These are phyloP conservation scores for Nephrotoma appendiculata DNA, from an alignment of 2,888 invertebrate genomes.

Conservation along the genomic window DNA sequence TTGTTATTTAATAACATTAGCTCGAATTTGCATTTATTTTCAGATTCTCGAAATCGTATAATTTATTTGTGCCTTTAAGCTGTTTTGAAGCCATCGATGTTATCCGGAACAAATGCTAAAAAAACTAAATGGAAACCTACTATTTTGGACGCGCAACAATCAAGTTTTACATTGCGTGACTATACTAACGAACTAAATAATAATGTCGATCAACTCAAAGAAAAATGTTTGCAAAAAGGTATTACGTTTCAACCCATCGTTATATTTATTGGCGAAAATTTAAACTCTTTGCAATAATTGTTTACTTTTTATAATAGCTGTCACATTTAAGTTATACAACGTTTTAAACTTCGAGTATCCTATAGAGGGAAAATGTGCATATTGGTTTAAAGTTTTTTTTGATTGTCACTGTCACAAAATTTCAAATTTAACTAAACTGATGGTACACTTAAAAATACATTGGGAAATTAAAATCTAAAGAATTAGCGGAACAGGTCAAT, in stretches of 20 bases:
- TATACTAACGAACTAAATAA: background rate
- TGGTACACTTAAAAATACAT: background rate
- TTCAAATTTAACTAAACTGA: background rate
- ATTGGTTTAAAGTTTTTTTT: background rate
- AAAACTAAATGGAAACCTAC: too few relatives aligned
- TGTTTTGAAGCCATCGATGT: too few relatives aligned
- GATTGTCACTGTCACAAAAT: background rate
- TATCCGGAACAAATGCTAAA: too few relatives aligned
- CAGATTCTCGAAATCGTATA: too few relatives aligned
- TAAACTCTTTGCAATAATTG: background rate
- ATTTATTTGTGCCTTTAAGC: too few relatives aligned
- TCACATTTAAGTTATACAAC: background rate
- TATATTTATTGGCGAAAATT: background rate
- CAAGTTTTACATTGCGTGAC: too few relatives aligned
- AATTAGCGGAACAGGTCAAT: background rate
- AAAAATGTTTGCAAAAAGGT: background rate
- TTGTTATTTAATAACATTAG: too few relatives aligned
- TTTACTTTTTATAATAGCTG: background rate
- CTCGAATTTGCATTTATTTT: too few relatives aligned
- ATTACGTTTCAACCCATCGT: background rate
- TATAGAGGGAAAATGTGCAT: background rate
- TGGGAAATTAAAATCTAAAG: background rate
- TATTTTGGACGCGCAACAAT: too few relatives aligned
- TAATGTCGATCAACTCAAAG: background rate
- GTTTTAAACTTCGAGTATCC: background rate